phyloP scores from a whole-genome alignment of 2,113 vertebrate genomes.

The Nesoenas mayeri region DNA sequence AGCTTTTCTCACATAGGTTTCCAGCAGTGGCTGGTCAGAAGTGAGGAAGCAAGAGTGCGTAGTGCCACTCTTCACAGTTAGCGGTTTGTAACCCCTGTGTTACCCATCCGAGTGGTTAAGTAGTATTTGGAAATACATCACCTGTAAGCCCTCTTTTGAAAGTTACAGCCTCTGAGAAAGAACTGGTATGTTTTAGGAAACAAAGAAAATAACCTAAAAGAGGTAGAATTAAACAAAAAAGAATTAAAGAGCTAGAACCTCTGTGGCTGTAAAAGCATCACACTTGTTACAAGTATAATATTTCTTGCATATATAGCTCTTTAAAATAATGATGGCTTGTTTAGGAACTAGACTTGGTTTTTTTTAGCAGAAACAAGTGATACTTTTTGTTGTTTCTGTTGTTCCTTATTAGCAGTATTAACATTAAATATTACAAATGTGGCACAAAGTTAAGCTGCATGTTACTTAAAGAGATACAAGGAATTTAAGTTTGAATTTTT shows the following conservation, averaged over 20 bases:
- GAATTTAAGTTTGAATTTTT: background rate
- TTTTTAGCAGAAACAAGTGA: background rate
- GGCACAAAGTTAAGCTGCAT: fast-evolving
- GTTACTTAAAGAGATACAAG: background rate
- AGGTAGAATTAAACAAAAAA: background rate
- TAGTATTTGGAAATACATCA: background rate
- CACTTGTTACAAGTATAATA: background rate
- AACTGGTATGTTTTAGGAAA: background rate
- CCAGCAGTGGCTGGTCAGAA: background rate
- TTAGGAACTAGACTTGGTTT: background rate
- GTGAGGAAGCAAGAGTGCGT: background rate
- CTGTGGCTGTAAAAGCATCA: background rate
- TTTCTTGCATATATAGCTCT: background rate
- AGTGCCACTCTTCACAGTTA: background rate
- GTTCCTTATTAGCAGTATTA: background rate
- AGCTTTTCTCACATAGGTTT: background rate
- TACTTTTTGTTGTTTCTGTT: background rate
- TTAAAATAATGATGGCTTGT: background rate
- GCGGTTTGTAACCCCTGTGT: background rate
- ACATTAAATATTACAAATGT: background rate
- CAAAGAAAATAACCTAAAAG: background rate
- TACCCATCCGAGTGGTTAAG: background rate
- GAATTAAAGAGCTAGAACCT: background rate
- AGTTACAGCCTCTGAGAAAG: background rate
- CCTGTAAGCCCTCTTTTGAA: background rate